Evolutionary conservation across 2,797 vertebrate genomes (phyloP).

Genomic region (Sebastolobus alascanus): DNA sequence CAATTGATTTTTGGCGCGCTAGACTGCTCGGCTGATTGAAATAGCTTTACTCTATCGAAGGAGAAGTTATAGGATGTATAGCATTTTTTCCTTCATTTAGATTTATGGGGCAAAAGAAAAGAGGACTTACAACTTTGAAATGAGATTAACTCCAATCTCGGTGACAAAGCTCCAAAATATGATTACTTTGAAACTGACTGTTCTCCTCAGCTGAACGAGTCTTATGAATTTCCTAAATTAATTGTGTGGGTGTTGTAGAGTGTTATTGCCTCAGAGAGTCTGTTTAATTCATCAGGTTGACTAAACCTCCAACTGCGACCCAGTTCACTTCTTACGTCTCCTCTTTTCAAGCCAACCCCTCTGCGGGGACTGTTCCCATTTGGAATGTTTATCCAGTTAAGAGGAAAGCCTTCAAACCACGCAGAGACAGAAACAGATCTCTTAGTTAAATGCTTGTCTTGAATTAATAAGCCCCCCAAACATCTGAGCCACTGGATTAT

Average conservation of each 20-base stretch:
- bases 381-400: conserved; percentile 68
- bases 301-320: conserved; percentile 70
- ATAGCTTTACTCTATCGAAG: conserved; percentile 39
- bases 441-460: conserved; percentile 51
- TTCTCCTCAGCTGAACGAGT: conserved; percentile 20
- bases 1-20: conserved; percentile 61
- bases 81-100: conserved; percentile 19
- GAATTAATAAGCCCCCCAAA: conserved; percentile 54
- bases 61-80: conserved; percentile 11
- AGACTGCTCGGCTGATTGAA: conserved; percentile 55
- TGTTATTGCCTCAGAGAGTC: conserved; percentile 58
- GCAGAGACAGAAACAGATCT: conserved; percentile 48
- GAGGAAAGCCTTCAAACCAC: conserved; percentile 64
- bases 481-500: conserved; percentile 51
- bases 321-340: conserved; percentile 64
- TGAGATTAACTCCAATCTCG: conserved; percentile 30
- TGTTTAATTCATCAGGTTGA: conserved; percentile 79
- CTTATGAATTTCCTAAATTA: conserved; percentile 53
- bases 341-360: conserved; percentile 49
- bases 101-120: conserved; percentile 14
- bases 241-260: conserved; percentile 61
- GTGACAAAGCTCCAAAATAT: conserved; percentile 34
- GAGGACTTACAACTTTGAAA: conserved; percentile 38
- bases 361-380: conserved; percentile 55
- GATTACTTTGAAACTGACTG: conserved; percentile 33